These are phyloP conservation scores for Patella vulgata DNA, from an alignment of 1,140 invertebrate species.

Conservation along the genomic window DNA sequence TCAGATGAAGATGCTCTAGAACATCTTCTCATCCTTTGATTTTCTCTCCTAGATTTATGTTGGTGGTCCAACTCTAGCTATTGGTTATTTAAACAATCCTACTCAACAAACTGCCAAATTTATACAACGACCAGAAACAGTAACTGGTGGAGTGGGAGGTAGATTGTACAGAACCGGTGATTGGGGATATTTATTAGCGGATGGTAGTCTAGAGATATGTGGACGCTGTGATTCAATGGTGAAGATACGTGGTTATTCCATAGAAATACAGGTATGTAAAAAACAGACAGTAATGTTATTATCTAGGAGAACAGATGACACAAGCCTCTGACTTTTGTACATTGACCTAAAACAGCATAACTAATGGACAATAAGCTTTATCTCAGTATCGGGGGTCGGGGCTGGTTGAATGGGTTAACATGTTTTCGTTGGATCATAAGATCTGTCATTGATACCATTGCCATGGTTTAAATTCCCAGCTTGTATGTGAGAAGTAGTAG, in stretches of 20 bases:
- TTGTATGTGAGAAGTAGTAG: too few relatives aligned
- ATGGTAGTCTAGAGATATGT: constrained; percentile 69
- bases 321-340: too few relatives aligned
- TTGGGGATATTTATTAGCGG: constrained; percentile 69
- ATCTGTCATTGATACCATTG: too few relatives aligned
- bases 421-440: too few relatives aligned
- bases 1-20: too few relatives aligned
- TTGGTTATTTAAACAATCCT: constrained; percentile 70
- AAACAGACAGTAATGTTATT: too few relatives aligned
- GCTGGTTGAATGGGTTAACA: not conserved
- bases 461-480: too few relatives aligned
- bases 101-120: constrained; percentile 68
- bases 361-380: too few relatives aligned
- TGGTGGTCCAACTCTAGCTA: constrained; percentile 69
- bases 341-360: too few relatives aligned
- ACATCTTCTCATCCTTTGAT: too few relatives aligned
- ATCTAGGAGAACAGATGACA: not conserved
- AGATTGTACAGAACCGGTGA: constrained; percentile 69
- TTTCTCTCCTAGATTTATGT: constrained; percentile 66
- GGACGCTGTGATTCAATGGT: constrained; percentile 71
- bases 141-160: constrained; percentile 37
- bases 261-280: constrained; percentile 68
- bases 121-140: constrained; percentile 48
- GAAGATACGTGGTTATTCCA: constrained; percentile 70
- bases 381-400: too few relatives aligned